A percentile compares a stretch with the other conserved stretches of the same genome.
Evolutionary conservation across 1,140 invertebrate genomes (phyloP).

Genomic region (Dysdera silvatica): DNA sequence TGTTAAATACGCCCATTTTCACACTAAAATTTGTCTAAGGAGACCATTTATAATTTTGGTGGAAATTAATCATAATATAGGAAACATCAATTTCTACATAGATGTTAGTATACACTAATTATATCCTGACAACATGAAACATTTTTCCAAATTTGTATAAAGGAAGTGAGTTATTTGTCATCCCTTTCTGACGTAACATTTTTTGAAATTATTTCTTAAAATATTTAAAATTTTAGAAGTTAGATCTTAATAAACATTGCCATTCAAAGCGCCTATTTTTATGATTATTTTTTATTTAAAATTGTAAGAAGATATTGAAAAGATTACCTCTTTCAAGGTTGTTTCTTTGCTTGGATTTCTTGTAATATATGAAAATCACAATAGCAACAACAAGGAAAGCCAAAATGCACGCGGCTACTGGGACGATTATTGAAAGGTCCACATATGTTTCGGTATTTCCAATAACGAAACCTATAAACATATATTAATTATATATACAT

Average conservation of each 20-base stretch:
- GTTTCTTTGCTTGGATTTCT: slow-evolving; percentile 18
- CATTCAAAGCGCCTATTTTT: neutral
- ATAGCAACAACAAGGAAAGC: slow-evolving; percentile 25
- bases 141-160: no score
- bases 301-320: neutral
- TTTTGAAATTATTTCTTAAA: neutral
- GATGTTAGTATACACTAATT: no score
- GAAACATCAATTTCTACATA: no score
- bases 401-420: slow-evolving; percentile 24
- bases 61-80: neutral
- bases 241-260: neutral
- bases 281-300: neutral
- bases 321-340: slow-evolving; percentile 24
- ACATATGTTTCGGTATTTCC: slow-evolving; percentile 24
- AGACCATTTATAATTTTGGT: neutral
- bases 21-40: neutral
- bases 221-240: neutral
- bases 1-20: neutral
- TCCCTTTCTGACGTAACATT: neutral
- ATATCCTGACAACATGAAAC: no score
- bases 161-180: neutral
- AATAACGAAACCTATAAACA: slow-evolving; percentile 17
- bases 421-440: slow-evolving; percentile 26
- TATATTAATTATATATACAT: neutral
- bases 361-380: slow-evolving; percentile 23